Evolutionary conservation across 2,888 invertebrate genomes (phyloP), one percentile per base, ranked within the genome.

Genomic region (Tethea ocularis): DNA sequence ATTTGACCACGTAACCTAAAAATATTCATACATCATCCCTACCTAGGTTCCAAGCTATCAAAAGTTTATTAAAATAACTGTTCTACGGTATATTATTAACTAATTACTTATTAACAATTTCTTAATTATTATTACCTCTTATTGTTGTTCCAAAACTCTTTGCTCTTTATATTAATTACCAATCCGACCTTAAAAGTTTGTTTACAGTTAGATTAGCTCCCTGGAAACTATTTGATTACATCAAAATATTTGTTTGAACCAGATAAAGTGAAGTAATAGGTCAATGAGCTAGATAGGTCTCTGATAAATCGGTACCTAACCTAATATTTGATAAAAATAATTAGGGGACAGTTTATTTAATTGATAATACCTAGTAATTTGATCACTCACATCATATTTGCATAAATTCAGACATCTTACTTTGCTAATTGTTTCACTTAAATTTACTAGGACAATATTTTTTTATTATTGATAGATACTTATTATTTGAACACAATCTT

Each of bases 221-320:
- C 20, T 46, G 46, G 46, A 46, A 46, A 46, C 46, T 20, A 8
- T 17, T 46, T 46, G 20, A 20, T 46, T 46, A 46, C 6, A 41
- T 46, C n/a, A 46, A 46, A 46, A 46, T 46, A 46, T 46, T 46
- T 46, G 46, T 7, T 46, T 10, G 46, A 46, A 46, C 46, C 46
- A 46, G 46, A 46, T 46, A 46, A 20, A 10, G 46, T 7, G 46
- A 46, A 46, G 8, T 46, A 10, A 7, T 7, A 15, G 46, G 46
- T 46, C 46, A 46, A 10, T 20, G 46, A 46, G 46, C 10, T 46
- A n/a, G n/a, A n/a, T n/a, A n/a, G n/a, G n/a, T n/a, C n/a, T 20
- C 10, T 20, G 46, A 46, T 46, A 46, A 46, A 46, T 46, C 46
- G 46, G n/a, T 20, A 41, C 1, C 33, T n/a, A 10, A 46, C 46